Base-by-base conservation (phyloP, 2,888 invertebrate genomes). In the Drosophila histrio region DNA sequence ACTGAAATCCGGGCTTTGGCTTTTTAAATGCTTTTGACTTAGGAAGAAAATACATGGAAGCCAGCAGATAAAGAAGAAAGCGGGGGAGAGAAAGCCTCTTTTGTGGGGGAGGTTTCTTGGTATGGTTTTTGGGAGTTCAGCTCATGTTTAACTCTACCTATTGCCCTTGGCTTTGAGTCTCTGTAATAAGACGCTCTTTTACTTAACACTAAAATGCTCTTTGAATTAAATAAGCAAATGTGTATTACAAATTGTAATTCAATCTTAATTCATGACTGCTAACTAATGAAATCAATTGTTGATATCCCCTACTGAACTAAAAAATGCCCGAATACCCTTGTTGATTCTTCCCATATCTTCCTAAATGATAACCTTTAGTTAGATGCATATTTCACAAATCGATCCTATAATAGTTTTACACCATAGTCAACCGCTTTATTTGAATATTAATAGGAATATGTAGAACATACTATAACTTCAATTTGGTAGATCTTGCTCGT, bases 171-270 rank as follows among this genome's bases (percentile, higher is more conserved):
- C 64, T 46, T 52, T 57, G 58, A 64, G 62, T 30, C 41, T 43
- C 41, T 60, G 71, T 82, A 82, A 82, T 69, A 72, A 64, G 61
- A 56, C 72, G 49, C 57, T 66, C 72, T 67, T 62, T 68, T 81
- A 68, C 41, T 63, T 66, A 77, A 68, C 49, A 66, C 77, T 60
- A 22, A 63, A 70, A 70, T 50, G 41, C 28, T 70, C 64, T 83
- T 69, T 39, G 41, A 38, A 44, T 57, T 30, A 57, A 30, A 41
- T 28, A n/a, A 34, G 15, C 11, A 11, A 7, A 36, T 11, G 5
- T 3, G 9, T 34, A 9, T n/a, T 9, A 21, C 21, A 24, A 13
- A 24, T 9, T 43, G 41, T 24, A 24, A 43, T 24, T 24, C 6
- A 13, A 26, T 19, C 3, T 9, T 28, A 3, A 28, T 28, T 44